Percentiles rank a stretch among this genome's conserved stretches.
Conservation (phyloP, 2,113 vertebrate species). For the Sakesphorus luctuosus region DNA sequence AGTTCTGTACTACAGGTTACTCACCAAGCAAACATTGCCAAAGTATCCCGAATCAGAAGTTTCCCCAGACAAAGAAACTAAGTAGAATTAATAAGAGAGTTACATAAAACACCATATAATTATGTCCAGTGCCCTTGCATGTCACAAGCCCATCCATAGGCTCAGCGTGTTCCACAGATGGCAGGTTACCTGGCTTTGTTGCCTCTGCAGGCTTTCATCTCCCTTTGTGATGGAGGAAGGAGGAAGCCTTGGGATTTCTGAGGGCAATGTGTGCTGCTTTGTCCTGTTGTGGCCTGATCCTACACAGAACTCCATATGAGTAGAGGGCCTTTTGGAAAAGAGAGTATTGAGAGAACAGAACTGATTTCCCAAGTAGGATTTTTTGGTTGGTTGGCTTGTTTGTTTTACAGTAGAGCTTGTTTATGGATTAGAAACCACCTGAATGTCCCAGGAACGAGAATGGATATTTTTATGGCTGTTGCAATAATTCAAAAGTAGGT, state of each 20-base stretch:
- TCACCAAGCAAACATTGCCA: background rate
- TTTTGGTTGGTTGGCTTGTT: background rate
- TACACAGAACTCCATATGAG: fast-evolving
- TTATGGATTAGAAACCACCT: background rate
- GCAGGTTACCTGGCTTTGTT: background rate
- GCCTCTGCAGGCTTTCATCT: background rate
- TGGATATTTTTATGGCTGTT: background rate
- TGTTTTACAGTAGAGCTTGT: background rate
- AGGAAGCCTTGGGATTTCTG: background rate
- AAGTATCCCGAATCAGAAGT: background rate
- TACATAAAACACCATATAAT: fast-evolving
- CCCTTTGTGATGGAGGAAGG: background rate
- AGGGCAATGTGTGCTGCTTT: fast-evolving
- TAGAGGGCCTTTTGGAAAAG: background rate
- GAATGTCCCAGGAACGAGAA: background rate
- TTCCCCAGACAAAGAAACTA: background rate
- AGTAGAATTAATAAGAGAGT: background rate
- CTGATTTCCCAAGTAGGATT: background rate
- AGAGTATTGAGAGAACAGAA: background rate
- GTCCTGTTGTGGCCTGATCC: no score
- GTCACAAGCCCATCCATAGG: background rate
- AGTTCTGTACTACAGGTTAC: background rate
- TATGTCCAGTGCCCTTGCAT: fast-evolving
- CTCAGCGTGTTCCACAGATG: background rate
- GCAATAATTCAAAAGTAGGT: background rate